These are phyloP conservation scores for Acanthurus leucopareius DNA, from an alignment of 2,797 vertebrate species.

Conservation along the genomic window DNA sequence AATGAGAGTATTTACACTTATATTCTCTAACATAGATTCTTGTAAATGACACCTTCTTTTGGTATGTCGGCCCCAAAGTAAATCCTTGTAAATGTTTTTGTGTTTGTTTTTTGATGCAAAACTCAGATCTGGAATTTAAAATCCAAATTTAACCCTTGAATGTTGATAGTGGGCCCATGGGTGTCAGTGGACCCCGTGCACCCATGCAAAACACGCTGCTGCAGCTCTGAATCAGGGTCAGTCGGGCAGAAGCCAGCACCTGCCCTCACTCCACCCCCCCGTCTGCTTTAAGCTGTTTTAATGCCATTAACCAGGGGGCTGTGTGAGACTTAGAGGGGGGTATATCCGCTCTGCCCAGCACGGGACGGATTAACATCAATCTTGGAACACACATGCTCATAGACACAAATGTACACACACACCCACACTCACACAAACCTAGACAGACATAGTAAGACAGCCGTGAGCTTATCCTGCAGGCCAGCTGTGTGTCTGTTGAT, in stretches of 20 bases:
- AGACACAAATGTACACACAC: conserved; percentile 26
- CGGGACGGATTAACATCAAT: conserved; percentile 72
- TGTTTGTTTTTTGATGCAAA: too few species aligned
- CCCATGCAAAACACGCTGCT: conserved; percentile 29
- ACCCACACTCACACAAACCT: conserved; percentile 27
- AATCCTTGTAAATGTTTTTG: too few species aligned
- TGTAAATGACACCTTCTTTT: too few species aligned
- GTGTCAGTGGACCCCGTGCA: background rate
- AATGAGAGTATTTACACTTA: too few species aligned
- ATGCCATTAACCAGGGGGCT: conserved; percentile 68
- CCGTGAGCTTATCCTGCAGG: conserved; percentile 60
- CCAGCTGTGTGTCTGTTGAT: conserved; percentile 66
- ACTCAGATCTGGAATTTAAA: too few species aligned
- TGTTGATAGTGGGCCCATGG: too few species aligned
- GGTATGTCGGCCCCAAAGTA: too few species aligned
- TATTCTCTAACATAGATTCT: too few species aligned
- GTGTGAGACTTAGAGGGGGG: conserved; percentile 41
- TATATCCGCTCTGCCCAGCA: conserved; percentile 50
- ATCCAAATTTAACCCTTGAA: too few species aligned
- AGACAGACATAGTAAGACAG: conserved; percentile 46
- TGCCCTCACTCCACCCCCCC: conserved; percentile 20
- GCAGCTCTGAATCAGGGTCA: conserved; percentile 59
- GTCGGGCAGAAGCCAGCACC: conserved; percentile 47
- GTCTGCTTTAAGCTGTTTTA: conserved; percentile 69
- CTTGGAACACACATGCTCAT: conserved; percentile 36